Conservation (phyloP, 1,140 invertebrate species). For the Mycetomoellerius zeteki region DNA sequence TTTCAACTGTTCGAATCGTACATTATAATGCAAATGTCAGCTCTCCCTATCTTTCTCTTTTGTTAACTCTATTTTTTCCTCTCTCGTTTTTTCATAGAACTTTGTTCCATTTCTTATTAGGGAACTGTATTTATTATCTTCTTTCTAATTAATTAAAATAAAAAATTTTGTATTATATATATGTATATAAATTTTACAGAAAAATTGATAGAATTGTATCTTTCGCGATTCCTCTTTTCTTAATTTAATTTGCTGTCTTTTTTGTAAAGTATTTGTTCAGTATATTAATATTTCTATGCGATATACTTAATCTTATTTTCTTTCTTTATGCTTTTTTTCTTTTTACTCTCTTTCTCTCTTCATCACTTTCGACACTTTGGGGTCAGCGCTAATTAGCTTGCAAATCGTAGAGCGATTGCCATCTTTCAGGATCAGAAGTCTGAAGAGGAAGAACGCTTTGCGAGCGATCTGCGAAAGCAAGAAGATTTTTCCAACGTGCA, state of each 20-base stretch:
- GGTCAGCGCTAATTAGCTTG: slow-evolving; percentile 48
- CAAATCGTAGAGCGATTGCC: slow-evolving; percentile 33
- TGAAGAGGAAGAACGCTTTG: slow-evolving; percentile 58
- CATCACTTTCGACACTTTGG: slow-evolving; percentile 12
- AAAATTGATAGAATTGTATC: slow-evolving; percentile 9
- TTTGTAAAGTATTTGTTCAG: slow-evolving; percentile 12
- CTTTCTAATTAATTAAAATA: neutral
- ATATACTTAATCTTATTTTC: slow-evolving; percentile 42
- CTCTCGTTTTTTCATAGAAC: neutral
- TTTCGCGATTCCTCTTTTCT: neutral
- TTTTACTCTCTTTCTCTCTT: slow-evolving; percentile 39
- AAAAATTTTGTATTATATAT: neutral
- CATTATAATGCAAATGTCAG: neutral
- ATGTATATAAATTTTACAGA: neutral
- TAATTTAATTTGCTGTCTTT: neutral
- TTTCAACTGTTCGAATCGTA: slow-evolving; percentile 21
- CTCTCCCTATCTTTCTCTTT: slow-evolving; percentile 34
- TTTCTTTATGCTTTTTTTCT: neutral
- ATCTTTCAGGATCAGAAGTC: slow-evolving; percentile 49
- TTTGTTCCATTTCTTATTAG: neutral
- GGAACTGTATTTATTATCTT: neutral
- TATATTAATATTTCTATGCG: neutral
- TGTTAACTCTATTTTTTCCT: slow-evolving; percentile 28
- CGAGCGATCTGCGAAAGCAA: slow-evolving; percentile 19
- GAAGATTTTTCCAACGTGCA: slow-evolving; percentile 19